Percentiles rank a stretch among this genome's conserved stretches.
Evolutionary conservation across 2,797 vertebrate species (phyloP).

Genomic region (Euthynnus affinis): DNA sequence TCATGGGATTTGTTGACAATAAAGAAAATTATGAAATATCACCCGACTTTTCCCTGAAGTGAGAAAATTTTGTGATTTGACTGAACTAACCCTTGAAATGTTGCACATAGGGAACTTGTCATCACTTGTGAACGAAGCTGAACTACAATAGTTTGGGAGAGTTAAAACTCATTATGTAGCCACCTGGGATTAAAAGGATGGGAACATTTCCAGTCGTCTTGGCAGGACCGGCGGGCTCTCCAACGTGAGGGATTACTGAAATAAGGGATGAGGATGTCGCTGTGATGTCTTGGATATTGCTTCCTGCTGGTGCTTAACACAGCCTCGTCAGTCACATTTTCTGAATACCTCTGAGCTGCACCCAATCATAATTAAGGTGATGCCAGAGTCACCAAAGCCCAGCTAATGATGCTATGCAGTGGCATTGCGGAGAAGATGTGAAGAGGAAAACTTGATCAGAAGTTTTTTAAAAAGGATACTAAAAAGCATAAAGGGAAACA

Average conservation of each 20-base stretch:
- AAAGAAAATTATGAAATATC: too few species aligned
- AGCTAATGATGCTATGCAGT: not conserved
- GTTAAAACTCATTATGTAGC: constrained; percentile 24
- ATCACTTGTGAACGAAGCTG: constrained; percentile 26
- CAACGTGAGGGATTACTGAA: constrained; percentile 62
- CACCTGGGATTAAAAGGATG: constrained; percentile 41
- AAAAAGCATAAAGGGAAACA: constrained; percentile 48
- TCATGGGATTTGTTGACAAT: too few species aligned
- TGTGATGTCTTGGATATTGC: constrained; percentile 49
- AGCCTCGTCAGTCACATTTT: constrained; percentile 43
- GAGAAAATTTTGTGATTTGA: not conserved
- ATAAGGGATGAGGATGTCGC: constrained; percentile 42
- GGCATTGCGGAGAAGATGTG: not conserved
- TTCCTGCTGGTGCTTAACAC: constrained; percentile 24
- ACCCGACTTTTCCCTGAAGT: too few species aligned
- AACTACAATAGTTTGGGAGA: not conserved
- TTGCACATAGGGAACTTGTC: not conserved
- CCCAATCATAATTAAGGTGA: constrained; percentile 65
- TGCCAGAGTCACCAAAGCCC: constrained; percentile 20
- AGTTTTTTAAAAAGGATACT: constrained; percentile 35
- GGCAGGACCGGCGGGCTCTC: constrained; percentile 11
- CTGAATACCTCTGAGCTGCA: constrained; percentile 58
- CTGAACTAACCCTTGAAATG: not conserved
- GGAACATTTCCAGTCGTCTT: constrained; percentile 27
- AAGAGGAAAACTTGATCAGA: constrained; percentile 34